Evolutionary conservation across 2,888 invertebrate species (phyloP).

Genomic region (Serripes groenlandicus): DNA sequence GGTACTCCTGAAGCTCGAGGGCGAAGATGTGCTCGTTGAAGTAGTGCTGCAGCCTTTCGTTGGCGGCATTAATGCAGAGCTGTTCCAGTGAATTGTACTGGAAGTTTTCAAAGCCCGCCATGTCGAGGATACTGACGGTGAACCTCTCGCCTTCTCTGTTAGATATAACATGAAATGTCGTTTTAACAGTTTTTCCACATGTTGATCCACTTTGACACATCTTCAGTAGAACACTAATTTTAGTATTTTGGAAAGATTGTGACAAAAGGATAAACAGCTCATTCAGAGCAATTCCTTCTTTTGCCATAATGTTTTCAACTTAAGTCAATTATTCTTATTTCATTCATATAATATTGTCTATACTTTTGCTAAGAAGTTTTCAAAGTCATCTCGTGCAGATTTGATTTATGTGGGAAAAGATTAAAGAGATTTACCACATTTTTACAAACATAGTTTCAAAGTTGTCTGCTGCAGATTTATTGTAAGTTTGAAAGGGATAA

Average conservation of each 20-base stretch:
- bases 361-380: too few relatives aligned
- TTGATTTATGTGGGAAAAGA: neutral
- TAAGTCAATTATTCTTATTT: neutral
- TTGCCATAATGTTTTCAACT: neutral
- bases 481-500: too few relatives aligned
- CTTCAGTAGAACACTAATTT: too few relatives aligned
- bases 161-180: too few relatives aligned
- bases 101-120: slow-evolving; percentile 85
- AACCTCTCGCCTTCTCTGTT: slow-evolving; percentile 45
- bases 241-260: neutral
- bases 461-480: too few relatives aligned
- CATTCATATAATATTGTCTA: neutral
- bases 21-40: slow-evolving; percentile 85
- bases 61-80: slow-evolving; percentile 85
- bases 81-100: slow-evolving; percentile 82
- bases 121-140: slow-evolving; percentile 81
- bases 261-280: neutral
- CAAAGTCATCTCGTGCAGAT: too few relatives aligned
- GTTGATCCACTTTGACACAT: too few relatives aligned
- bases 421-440: too few relatives aligned
- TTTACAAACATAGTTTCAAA: too few relatives aligned
- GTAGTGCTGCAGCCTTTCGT: slow-evolving; percentile 84
- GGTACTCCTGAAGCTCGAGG: slow-evolving; percentile 80
- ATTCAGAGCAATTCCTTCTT: neutral
- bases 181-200: neutral